Percentiles rank a stretch among this genome's conserved stretches.
These are phyloP conservation scores for Pagrus major DNA, from an alignment of 2,113 vertebrate genomes.

Conservation along the genomic window DNA sequence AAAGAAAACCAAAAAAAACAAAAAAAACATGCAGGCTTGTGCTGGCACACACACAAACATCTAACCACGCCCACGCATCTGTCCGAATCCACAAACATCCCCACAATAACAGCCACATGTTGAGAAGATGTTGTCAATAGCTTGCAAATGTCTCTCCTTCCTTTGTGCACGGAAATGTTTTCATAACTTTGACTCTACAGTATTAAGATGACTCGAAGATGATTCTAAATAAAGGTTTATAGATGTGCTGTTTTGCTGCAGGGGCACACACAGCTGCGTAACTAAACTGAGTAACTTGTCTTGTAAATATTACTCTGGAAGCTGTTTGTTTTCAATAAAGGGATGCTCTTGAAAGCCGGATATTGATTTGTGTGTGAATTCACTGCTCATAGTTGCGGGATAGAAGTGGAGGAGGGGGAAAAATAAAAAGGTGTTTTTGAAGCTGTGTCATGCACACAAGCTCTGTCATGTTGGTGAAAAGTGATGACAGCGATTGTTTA, in stretches of 20 bases:
- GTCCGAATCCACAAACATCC: conserved; percentile 5
- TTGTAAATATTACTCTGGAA: conserved; percentile 38
- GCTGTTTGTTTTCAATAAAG: conserved; percentile 69
- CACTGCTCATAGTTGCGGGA: not conserved
- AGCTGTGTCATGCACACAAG: not conserved
- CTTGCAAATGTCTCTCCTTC: conserved; percentile 6
- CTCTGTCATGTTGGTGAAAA: not conserved
- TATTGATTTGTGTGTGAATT: conserved; percentile 1
- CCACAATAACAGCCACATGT: conserved; percentile 9
- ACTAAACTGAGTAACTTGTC: conserved; percentile 4
- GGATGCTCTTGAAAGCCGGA: conserved; percentile 11
- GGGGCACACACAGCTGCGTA: not conserved
- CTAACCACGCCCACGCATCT: conserved; percentile 26
- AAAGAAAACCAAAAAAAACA: too few species aligned
- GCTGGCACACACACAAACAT: not conserved
- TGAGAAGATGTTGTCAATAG: conserved; percentile 7
- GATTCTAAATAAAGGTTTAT: not conserved
- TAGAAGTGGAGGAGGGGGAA: not conserved
- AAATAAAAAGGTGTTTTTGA: not conserved
- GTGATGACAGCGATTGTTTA: not conserved
- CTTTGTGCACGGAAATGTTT: conserved; percentile 8
- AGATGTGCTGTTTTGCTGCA: conserved; percentile 29
- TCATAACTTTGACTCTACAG: not conserved
- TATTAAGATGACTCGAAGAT: conserved; percentile 16
- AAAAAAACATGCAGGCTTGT: conserved; percentile 16